Conservation (phyloP, 2,888 invertebrate species). For the Opisthograptis luteolata region DNA sequence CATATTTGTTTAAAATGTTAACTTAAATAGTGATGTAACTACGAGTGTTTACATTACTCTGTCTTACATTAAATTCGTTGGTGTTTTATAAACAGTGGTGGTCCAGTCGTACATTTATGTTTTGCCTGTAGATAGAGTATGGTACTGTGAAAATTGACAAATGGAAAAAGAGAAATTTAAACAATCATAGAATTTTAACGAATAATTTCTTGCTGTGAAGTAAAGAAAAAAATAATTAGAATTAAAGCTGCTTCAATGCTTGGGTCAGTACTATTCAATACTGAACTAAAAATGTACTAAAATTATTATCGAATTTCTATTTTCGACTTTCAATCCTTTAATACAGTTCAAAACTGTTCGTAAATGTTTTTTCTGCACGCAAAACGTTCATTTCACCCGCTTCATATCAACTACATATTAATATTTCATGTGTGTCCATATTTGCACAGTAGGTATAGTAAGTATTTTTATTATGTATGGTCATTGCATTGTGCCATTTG, state of each 20-base stretch:
- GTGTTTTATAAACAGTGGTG: too few species aligned
- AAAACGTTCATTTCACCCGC: constrained; percentile 38
- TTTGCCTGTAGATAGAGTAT: too few species aligned
- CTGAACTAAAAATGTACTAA: too few species aligned
- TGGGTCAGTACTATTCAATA: too few species aligned
- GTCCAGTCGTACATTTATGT: too few species aligned
- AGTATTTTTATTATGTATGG: constrained; percentile 30
- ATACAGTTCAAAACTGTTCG: constrained; percentile 26
- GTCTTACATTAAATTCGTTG: too few species aligned
- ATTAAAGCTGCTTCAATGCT: constrained; percentile 41
- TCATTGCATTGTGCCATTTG: constrained; percentile 35
- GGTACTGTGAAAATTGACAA: too few species aligned
- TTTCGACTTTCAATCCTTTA: constrained; percentile 3
- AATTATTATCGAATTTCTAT: constrained; percentile 10
- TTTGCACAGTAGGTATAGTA: constrained; percentile 36
- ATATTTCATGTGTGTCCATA: constrained; percentile 35
- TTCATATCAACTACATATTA: constrained; percentile 39
- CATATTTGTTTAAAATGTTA: constrained; percentile 9
- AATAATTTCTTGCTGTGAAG: constrained; percentile 25
- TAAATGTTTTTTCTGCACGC: constrained; percentile 17
- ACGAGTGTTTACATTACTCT: too few species aligned
- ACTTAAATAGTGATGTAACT: background rate
- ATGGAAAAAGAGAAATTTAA: too few species aligned
- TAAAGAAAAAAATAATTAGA: background rate
- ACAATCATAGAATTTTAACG: background rate